Base-by-base conservation (phyloP, 2,888 invertebrate genomes). In the Drosophila dives region DNA sequence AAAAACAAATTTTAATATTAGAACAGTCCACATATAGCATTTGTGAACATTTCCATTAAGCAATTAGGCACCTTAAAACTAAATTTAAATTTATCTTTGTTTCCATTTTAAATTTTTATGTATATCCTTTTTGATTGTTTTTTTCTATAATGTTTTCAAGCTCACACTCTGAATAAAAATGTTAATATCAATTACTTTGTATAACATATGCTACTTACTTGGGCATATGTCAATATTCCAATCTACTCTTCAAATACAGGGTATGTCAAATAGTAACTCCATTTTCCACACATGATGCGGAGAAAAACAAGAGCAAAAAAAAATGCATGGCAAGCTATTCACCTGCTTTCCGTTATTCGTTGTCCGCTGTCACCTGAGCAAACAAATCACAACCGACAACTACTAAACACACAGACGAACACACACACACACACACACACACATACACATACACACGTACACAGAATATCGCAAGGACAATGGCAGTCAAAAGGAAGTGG, bases 401-500 rank as follows among this genome's bases (percentile, higher is more conserved):
- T 32, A 45, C 50, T 42, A 48, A 59, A 48, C 55, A 59, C 72
- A 64, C 63, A 80, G 61, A 63, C n/a, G 17, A 55, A 64, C 51
- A 40, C 34, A 33, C 49, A 23, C 49, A 48, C 50, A 40, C 49
- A 68, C 50, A 59, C 45, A 50, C 51, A 36, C 11, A 29, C 26
- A 1, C 29, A 6, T 0, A 29, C 23, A 29, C 5, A 29, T 36
- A 29, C 5, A 29, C 29, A 29, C 29, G 6, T 0, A 33, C 5
- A 23, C 32, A 55, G 54, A 42, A 58, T 50, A 15, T 59, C 45
- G 68, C 73, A 87, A 80, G 74, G 83, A 78, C 77, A 74, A 75
- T 64, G 72, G 32, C 60, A 64, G 71, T 79, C 77, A 75, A 77
- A 81, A 61, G 62, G 53, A 64, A 38, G 55, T 56, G 72, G 36